phyloP scores from a whole-genome alignment of 2,888 invertebrate genomes.

The Carterocephalus palaemon region DNA sequence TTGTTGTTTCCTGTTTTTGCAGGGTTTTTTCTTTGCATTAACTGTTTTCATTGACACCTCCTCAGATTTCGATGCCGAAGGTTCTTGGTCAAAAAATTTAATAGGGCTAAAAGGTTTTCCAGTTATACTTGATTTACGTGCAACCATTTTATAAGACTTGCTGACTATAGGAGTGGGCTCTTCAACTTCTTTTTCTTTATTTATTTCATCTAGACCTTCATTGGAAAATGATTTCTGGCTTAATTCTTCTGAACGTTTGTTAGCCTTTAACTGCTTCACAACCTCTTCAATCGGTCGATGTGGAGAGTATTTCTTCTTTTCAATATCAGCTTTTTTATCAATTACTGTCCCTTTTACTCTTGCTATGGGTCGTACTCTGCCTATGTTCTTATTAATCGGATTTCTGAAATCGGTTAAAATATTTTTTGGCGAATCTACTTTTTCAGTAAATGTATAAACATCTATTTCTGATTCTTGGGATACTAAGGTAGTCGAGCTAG shows the following conservation, averaged over 20 bases:
- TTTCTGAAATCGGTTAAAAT: slow-evolving; percentile 67
- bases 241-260: slow-evolving; percentile 61
- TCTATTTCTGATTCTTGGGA: slow-evolving; percentile 70
- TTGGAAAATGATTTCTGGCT: slow-evolving; percentile 40
- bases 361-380: slow-evolving; percentile 70
- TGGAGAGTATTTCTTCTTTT: slow-evolving; percentile 70
- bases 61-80: slow-evolving; percentile 42
- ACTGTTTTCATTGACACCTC: slow-evolving; percentile 35
- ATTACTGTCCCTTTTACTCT: slow-evolving; percentile 73
- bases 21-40: slow-evolving; percentile 42
- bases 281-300: slow-evolving; percentile 73
- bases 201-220: slow-evolving; percentile 36
- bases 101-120: slow-evolving; percentile 74
- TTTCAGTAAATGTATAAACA: slow-evolving; percentile 72
- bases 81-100: slow-evolving; percentile 62
- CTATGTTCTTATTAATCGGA: slow-evolving; percentile 62
- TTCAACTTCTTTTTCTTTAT: slow-evolving; percentile 44
- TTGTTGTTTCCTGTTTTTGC: slow-evolving; percentile 51
- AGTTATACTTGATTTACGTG: slow-evolving; percentile 71
- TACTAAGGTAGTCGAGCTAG: slow-evolving; percentile 51
- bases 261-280: slow-evolving; percentile 68
- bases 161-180: slow-evolving; percentile 69
- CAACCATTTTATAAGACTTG: slow-evolving; percentile 76
- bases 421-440: slow-evolving; percentile 72
- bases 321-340: slow-evolving; percentile 65